These are phyloP conservation scores for Cebus imitator DNA, from an alignment of 2,113 vertebrate species.

Conservation along the genomic window DNA sequence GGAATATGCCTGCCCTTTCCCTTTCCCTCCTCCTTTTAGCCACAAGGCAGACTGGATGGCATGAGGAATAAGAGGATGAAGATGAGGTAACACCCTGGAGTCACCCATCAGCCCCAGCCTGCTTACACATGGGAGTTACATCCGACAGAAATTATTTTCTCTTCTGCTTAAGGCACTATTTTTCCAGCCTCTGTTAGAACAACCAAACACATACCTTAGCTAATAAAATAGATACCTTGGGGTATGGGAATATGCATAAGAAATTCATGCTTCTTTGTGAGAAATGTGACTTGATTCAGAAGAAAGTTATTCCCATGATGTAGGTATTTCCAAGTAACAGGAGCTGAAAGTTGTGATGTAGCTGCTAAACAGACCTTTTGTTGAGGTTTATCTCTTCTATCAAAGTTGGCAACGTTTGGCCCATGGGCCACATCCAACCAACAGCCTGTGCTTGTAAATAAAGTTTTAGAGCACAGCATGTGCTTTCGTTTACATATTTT, in stretches of 20 bases:
- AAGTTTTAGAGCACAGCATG: background rate
- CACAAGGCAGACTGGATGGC: background rate
- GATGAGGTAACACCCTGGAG: background rate
- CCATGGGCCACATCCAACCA: background rate
- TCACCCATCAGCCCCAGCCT: background rate
- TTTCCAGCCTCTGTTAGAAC: background rate
- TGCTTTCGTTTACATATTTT: background rate
- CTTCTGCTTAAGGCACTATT: background rate
- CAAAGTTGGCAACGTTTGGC: background rate
- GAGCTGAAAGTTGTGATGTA: background rate
- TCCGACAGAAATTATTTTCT: background rate
- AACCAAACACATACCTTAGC: background rate
- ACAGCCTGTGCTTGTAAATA: background rate
- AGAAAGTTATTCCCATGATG: background rate
- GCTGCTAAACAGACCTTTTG: background rate
- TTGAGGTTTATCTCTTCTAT: background rate
- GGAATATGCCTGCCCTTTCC: background rate
- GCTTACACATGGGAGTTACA: background rate
- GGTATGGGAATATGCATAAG: background rate
- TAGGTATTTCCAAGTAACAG: background rate
- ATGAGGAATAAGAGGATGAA: background rate
- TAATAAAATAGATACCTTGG: background rate
- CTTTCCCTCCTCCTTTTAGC: background rate
- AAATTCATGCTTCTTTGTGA: background rate
- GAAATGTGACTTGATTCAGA: background rate